These are phyloP conservation scores for Meta bourneti DNA, from an alignment of 2,888 invertebrate genomes.

Conservation along the genomic window DNA sequence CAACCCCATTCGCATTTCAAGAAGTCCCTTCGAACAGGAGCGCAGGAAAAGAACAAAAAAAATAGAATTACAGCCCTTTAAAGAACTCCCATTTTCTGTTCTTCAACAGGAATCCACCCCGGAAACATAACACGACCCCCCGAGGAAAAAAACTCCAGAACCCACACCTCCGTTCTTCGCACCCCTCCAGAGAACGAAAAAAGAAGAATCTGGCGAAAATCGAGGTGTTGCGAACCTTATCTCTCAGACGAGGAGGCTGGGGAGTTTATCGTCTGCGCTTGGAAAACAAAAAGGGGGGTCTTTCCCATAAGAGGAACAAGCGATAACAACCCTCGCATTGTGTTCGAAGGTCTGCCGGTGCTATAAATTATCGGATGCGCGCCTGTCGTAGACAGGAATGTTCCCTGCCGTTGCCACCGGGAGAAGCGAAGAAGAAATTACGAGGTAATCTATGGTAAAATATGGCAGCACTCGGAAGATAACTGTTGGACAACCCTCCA, in stretches of 20 bases:
- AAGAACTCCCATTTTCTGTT: too few species aligned
- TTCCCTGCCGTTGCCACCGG: slow-evolving; percentile 11
- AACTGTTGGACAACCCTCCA: not conserved
- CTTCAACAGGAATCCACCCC: too few species aligned
- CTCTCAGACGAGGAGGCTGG: slow-evolving; percentile 22
- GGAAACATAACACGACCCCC: too few species aligned
- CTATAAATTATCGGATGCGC: slow-evolving; percentile 62
- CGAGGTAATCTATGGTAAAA: slow-evolving; percentile 36
- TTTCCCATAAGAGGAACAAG: slow-evolving; percentile 66
- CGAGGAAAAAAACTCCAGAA: too few species aligned
- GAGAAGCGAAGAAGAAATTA: not conserved
- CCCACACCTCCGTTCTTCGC: too few species aligned
- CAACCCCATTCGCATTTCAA: too few species aligned
- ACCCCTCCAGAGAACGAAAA: too few species aligned
- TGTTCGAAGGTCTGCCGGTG: slow-evolving; percentile 53
- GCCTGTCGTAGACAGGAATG: slow-evolving; percentile 58
- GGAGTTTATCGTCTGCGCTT: slow-evolving; percentile 44
- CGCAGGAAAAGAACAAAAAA: too few species aligned
- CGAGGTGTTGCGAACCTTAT: slow-evolving; percentile 70
- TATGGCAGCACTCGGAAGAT: not conserved
- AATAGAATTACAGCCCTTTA: too few species aligned
- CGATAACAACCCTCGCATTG: slow-evolving; percentile 69
- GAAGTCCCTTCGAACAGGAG: too few species aligned
- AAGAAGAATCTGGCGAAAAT: slow-evolving; percentile 9
- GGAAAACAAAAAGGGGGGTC: slow-evolving; percentile 47